phyloP scores from a whole-genome alignment of 2,888 invertebrate species.

The Ctena decussata region DNA sequence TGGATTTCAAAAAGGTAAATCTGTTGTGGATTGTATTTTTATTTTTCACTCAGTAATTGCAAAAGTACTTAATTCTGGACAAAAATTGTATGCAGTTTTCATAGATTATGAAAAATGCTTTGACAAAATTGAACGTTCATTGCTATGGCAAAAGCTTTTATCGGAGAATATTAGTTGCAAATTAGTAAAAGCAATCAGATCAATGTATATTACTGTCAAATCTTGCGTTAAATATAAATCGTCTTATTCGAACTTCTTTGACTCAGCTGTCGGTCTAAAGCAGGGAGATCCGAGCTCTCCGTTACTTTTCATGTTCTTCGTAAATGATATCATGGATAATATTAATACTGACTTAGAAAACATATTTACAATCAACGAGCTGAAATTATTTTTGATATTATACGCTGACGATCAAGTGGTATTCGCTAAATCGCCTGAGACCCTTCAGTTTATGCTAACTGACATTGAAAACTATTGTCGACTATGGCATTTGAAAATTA shows the following conservation, averaged over 20 bases:
- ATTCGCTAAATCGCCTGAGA: neutral
- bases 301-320: slow-evolving; percentile 11
- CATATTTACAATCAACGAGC: slow-evolving; percentile 6
- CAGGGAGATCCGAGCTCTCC: neutral
- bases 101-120: neutral
- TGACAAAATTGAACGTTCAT: neutral
- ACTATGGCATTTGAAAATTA: neutral
- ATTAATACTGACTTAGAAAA: slow-evolving; percentile 4
- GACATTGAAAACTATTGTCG: slow-evolving; percentile 14
- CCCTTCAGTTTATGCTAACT: slow-evolving; percentile 2
- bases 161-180: neutral
- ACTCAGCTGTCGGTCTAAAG: neutral
- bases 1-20: neutral
- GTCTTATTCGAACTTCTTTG: neutral
- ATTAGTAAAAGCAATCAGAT: neutral
- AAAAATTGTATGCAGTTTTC: neutral
- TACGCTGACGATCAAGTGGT: slow-evolving; percentile 4
- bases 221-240: neutral
- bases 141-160: neutral
- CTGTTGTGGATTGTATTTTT: neutral
- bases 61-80: neutral
- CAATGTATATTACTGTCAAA: neutral
- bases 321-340: neutral
- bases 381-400: slow-evolving; percentile 2
- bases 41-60: neutral